Percentiles rank a stretch among this genome's conserved stretches.
Conservation (phyloP, 2,113 vertebrate genomes). For the Meleagris gallopavo region DNA sequence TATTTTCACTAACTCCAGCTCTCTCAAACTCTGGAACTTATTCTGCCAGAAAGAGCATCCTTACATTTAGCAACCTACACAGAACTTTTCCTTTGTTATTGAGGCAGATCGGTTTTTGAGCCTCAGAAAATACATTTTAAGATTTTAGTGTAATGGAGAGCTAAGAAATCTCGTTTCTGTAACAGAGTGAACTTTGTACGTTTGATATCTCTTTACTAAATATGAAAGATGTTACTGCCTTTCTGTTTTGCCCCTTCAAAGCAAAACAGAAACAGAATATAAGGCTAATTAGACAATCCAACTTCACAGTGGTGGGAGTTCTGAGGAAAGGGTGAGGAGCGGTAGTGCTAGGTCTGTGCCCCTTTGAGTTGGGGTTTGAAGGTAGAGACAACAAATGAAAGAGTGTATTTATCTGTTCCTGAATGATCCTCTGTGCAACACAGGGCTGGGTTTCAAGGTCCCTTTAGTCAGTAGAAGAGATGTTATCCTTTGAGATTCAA, state of each 20-base stretch:
- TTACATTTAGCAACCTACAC: not conserved
- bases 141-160: not conserved
- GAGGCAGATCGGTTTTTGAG: not conserved
- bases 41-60: not conserved
- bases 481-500: constrained; percentile 18
- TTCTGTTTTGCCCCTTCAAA: not conserved
- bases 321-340: not conserved
- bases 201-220: not conserved
- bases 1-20: not conserved
- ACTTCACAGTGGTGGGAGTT: not conserved
- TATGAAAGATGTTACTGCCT: not conserved
- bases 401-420: not conserved
- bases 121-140: not conserved
- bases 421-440: not conserved
- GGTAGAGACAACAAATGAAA: not conserved
- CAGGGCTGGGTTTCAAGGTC: not conserved
- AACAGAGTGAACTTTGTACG: not conserved
- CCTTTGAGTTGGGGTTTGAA: not conserved
- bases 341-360: not conserved
- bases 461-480: not conserved
- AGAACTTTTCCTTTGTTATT: not conserved
- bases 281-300: not conserved
- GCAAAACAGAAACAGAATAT: not conserved
- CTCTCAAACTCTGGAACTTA: not conserved
- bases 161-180: not conserved